Conservation (phyloP, 2,113 vertebrate genomes). For the Lophotis ruficrista region DNA sequence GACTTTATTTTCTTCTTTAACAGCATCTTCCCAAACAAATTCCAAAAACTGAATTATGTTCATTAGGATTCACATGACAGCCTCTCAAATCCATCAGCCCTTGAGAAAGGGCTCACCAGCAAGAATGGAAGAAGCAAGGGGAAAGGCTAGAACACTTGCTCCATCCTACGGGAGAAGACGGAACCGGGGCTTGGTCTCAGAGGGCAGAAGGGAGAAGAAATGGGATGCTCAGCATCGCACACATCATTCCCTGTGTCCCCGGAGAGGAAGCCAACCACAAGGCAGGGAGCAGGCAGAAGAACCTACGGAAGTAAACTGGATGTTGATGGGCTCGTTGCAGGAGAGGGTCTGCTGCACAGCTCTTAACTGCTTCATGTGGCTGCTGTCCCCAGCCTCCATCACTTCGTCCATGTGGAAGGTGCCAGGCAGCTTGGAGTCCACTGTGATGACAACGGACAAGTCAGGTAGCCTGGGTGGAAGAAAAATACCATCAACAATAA, state of each 20-base stretch:
- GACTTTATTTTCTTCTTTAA: not conserved
- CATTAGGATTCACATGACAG: not conserved
- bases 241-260: accelerated
- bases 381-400: conserved; percentile 80
- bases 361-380: conserved; percentile 74
- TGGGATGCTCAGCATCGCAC: not conserved
- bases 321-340: conserved; percentile 89
- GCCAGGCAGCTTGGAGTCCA: conserved; percentile 83
- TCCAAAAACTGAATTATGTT: too few relatives aligned
- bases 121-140: not conserved
- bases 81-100: not conserved
- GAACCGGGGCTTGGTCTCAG: not conserved
- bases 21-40: not conserved
- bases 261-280: not conserved
- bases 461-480: conserved; percentile 84
- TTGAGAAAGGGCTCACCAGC: not conserved
- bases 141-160: not conserved
- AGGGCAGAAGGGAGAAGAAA: not conserved
- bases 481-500: not conserved
- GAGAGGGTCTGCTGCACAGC: conserved; percentile 78
- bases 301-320: conserved; percentile 95
- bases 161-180: not conserved
- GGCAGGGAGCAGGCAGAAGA: not conserved
- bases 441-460: conserved; percentile 80
- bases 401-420: conserved; percentile 84